Evolutionary conservation across 2,888 invertebrate species (phyloP), one percentile per base, ranked within the genome.

Genomic region (Minunthozetes semirufus): DNA sequence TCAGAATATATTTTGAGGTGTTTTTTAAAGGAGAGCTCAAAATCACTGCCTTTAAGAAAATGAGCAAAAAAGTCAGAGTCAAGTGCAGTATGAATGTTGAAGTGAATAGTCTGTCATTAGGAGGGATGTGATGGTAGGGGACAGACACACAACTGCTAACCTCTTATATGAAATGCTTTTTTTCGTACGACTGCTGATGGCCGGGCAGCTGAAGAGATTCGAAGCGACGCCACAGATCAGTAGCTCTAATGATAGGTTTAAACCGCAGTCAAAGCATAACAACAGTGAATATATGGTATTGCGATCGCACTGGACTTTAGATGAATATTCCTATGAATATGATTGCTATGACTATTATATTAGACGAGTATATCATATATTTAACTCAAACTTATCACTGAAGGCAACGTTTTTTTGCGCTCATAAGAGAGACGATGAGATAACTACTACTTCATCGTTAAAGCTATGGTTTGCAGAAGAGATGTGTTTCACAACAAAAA

Each of bases 181-280:
- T 48, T 15, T 48, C 33, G 46, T 68, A 68, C 42, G 29, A 8
- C 68, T 68, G 13, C 17, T 19, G 33, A 33, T 63, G 61, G 61
- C 29, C 29, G 29, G 29, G 42, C 42, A 42, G 68, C 38, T 68
- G 68, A 74, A 66, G 1, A 46, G 61, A 19, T 9, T 33, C 22
- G 70, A 70, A 74, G 46, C 17, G 74, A 66, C 74, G 74, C 74
- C 74, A 74, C 74, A 74, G 74, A 74, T 74, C 74, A 63, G 66
- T 68, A 68, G 66, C 66, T 74, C 29, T 74, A 74, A 74, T 74
- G 68, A 74, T 74, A 74, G 74, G 74, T 74, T 66, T 68, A 68
- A 68, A 68, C 68, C 68, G 19, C 68, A 68, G 46, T 29, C 61
- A 68, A 42, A 33, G 33, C 22, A 68, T 19, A 68, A 61, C 61